Conservation (phyloP, 2,888 invertebrate genomes). For the Anoncus sp. region DNA sequence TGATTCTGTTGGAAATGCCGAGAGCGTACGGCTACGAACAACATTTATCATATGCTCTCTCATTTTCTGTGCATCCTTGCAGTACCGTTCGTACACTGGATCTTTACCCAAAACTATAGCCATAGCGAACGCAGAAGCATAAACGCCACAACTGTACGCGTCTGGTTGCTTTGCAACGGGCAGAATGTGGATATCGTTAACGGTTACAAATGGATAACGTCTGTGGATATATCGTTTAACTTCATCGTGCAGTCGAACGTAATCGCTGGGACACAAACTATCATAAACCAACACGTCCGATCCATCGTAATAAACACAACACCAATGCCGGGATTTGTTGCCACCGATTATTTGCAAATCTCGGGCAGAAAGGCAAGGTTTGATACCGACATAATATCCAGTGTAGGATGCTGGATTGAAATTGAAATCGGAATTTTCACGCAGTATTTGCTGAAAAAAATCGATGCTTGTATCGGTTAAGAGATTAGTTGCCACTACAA, state of each 20-base stretch:
- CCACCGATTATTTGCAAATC: constrained; percentile 58
- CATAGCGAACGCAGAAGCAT: too few relatives aligned
- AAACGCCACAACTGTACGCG: too few relatives aligned
- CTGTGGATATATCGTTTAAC: constrained; percentile 4
- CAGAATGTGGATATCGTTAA: neutral
- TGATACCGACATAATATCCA: neutral
- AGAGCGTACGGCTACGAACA: too few relatives aligned
- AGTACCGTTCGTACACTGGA: too few relatives aligned
- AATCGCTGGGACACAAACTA: neutral
- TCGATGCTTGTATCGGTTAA: constrained; percentile 33
- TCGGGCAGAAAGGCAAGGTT: constrained; percentile 12
- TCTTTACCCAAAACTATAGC: too few relatives aligned
- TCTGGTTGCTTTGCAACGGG: constrained; percentile 1
- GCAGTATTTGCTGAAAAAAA: constrained; percentile 36
- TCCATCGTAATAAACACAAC: constrained; percentile 9
- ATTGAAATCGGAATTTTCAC: constrained; percentile 12
- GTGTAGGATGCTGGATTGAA: constrained; percentile 27
- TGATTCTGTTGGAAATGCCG: too few relatives aligned
- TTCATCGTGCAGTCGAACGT: neutral
- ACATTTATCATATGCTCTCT: too few relatives aligned
- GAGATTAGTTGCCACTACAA: too few relatives aligned
- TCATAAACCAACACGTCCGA: neutral
- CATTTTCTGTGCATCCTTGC: too few relatives aligned
- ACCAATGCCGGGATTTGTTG: constrained; percentile 6
- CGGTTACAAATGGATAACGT: neutral